phyloP scores from a whole-genome alignment of 2,113 vertebrate species.

The Microtus pennsylvanicus region DNA sequence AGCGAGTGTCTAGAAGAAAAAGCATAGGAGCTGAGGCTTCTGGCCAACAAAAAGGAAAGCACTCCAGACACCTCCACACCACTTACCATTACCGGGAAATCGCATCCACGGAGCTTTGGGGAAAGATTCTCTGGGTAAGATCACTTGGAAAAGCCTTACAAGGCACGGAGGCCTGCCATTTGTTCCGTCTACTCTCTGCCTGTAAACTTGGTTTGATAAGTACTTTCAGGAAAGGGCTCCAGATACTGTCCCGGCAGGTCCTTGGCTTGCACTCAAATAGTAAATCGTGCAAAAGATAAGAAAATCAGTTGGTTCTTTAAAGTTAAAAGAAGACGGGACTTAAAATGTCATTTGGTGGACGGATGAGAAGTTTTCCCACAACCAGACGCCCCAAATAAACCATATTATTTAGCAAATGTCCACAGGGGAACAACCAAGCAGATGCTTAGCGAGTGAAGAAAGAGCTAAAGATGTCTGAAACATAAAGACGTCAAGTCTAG shows the following conservation, averaged over 20 bases:
- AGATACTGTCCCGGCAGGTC: conserved; percentile 43
- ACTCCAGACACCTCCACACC: background rate
- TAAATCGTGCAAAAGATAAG: conserved; percentile 70
- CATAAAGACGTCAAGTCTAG: background rate
- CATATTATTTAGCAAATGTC: conserved; percentile 52
- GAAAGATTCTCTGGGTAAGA: conserved; percentile 44
- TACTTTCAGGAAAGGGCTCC: background rate
- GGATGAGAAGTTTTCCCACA: conserved; percentile 55
- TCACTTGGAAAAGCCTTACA: background rate
- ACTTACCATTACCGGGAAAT: background rate
- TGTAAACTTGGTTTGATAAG: conserved; percentile 48
- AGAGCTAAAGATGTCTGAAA: conserved; percentile 40
- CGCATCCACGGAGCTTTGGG: background rate
- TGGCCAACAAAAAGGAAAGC: background rate
- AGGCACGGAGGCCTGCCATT: background rate
- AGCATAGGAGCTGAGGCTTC: background rate
- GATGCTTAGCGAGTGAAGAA: conserved; percentile 64
- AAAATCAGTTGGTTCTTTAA: conserved; percentile 77
- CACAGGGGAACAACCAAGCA: conserved; percentile 69
- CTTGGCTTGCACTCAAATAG: conserved; percentile 50
- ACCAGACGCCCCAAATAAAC: conserved; percentile 72
- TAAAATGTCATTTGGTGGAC: conserved; percentile 48
- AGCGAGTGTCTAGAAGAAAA: background rate
- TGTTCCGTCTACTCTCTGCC: conserved; percentile 5
- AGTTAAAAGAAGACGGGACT: conserved; percentile 71